Evolutionary conservation across 2,797 vertebrate genomes (phyloP), one percentile per base, ranked within the genome.

Genomic region (Pipistrellus kuhlii): DNA sequence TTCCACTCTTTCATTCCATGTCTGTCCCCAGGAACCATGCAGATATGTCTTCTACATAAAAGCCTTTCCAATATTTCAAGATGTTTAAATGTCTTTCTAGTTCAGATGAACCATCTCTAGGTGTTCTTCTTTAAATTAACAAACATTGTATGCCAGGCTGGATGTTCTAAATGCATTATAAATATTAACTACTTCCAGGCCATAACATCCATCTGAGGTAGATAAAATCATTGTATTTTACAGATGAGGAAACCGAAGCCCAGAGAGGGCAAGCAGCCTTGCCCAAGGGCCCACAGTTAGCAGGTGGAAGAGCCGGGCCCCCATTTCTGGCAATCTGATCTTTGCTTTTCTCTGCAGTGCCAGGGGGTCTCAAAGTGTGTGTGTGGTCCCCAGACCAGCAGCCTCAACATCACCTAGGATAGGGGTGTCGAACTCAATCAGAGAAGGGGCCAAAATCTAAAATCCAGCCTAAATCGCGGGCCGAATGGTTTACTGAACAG

Each of bases 141-240:
- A 77, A 51, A 27, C 30, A 57, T 85, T 41, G 55, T 66, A 83
- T 76, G 32, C 18, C 38, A 83, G 84, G 5, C 44, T 75, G 9
- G 71, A 85, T 82, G n/a, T 55, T 89, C 35, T 88, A 66, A 86
- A 85, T 82, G 38, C 66, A 75, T 85, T 55, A 75, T 8, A 88
- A 76, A 57, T 78, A 76, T 78, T 27, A 92, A 59, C n/a, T 48
- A 38, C 62, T 13, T 77, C 21, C 32, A 25, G 78, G 44, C 57
- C 32, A 18, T 46, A 66, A 59, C 85, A n/a, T 18, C 25, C 23
- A 1, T 57, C 41, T n/a, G 75, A 72, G 38, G 73, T 41, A 66
- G 51, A 27, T 75, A 32, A 35, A 38, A 35, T 32, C 25, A 55
- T 89, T 86, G 64, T 17, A 48, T 72, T 94, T 25, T 44, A 71